These are phyloP conservation scores for Cataglyphis rosenhaueri DNA, from an alignment of 2,888 invertebrate species.

Conservation along the genomic window DNA sequence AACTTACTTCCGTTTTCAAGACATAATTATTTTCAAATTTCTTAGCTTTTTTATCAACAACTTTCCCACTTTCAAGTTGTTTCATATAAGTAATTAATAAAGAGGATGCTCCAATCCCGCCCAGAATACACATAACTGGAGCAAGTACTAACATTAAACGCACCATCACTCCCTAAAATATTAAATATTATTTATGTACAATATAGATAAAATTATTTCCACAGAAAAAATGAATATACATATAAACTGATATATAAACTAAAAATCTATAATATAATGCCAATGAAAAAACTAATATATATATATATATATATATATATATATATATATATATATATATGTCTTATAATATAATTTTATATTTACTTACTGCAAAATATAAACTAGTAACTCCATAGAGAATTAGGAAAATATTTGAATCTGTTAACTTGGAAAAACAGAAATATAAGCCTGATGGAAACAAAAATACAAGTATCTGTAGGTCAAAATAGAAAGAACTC, in stretches of 20 bases:
- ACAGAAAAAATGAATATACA: not conserved
- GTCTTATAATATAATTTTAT: conserved; percentile 17
- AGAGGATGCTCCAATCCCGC: conserved; percentile 97
- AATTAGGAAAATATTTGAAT: conserved; percentile 98
- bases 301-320: not conserved
- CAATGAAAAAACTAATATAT: not conserved
- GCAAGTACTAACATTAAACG: conserved; percentile 99
- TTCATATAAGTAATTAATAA: conserved; percentile 95
- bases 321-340: not conserved
- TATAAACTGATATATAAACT: not conserved
- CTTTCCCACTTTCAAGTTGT: conserved; percentile 89
- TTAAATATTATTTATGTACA: conserved; percentile 1
- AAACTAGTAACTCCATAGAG: conserved; percentile 99
- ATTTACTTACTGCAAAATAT: conserved; percentile 95
- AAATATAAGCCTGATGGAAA: conserved; percentile 99
- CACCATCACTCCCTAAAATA: conserved; percentile 97
- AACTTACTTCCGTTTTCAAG: conserved; percentile 91
- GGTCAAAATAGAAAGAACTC: conserved; percentile 99
- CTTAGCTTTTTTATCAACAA: conserved; percentile 89
- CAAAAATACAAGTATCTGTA: conserved; percentile 97
- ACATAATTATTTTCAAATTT: conserved; percentile 91
- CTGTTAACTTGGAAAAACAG: conserved; percentile 97
- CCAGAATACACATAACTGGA: conserved; percentile 99
- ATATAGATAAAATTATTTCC: not conserved
- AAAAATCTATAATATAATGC: not conserved